Percentiles rank a stretch among this genome's conserved stretches.
phyloP scores from a whole-genome alignment of 2,797 vertebrate genomes.

The Odontamblyopus rebecca region DNA sequence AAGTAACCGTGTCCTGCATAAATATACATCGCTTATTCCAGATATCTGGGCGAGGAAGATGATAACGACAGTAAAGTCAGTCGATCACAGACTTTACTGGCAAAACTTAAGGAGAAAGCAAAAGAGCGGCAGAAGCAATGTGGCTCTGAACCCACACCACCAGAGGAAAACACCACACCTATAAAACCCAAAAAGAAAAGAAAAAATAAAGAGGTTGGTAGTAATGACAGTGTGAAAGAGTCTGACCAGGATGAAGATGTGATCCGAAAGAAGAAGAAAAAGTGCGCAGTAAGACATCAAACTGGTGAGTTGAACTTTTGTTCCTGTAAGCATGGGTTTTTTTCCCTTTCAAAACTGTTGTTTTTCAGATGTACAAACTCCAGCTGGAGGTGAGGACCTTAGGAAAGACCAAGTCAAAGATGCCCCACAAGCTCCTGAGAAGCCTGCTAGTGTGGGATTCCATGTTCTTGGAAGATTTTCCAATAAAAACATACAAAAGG shows the following conservation, averaged over 20 bases:
- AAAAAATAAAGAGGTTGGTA: neutral
- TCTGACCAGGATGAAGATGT: constrained; percentile 8
- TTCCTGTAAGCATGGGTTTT: neutral
- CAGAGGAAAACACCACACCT: constrained; percentile 10
- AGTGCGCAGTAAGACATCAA: neutral
- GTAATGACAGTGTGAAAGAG: constrained; percentile 32
- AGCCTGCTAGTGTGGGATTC: constrained; percentile 41
- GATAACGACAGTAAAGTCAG: constrained; percentile 43
- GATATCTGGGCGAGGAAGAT: constrained; percentile 81
- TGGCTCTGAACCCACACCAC: constrained; percentile 18
- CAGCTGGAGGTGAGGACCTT: neutral
- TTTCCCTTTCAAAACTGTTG: neutral
- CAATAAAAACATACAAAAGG: constrained; percentile 80
- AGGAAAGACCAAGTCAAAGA: constrained; percentile 3
- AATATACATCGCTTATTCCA: constrained; percentile 29
- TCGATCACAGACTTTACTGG: constrained; percentile 77
- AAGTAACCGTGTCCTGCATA: neutral
- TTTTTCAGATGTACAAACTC: constrained; percentile 4
- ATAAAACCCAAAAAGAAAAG: constrained; percentile 29
- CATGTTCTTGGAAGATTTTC: constrained; percentile 81
- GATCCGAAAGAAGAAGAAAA: constrained; percentile 26
- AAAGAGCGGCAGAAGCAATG: constrained; percentile 75
- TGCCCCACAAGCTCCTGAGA: constrained; percentile 14
- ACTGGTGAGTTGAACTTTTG: constrained; percentile 15
- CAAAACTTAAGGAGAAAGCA: constrained; percentile 82